Evolutionary conservation across 2,888 invertebrate genomes (phyloP).

Genomic region (Idaea aversata): DNA sequence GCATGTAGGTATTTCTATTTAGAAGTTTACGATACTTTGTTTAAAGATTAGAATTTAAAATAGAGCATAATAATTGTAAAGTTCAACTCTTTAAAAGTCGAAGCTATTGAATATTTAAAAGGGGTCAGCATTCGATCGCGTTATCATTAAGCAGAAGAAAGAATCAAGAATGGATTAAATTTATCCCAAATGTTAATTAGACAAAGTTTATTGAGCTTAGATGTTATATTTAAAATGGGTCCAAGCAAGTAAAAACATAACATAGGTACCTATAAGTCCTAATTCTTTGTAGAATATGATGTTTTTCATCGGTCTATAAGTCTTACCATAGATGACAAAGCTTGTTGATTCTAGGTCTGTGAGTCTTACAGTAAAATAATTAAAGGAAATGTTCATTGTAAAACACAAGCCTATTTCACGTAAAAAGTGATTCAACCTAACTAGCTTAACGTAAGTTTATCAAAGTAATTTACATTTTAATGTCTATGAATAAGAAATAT

Average conservation of each 20-base stretch:
- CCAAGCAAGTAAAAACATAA: too few relatives aligned
- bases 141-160: not conserved
- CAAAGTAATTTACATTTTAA: not conserved
- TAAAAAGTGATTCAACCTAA: too few relatives aligned
- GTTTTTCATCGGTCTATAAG: too few relatives aligned
- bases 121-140: not conserved
- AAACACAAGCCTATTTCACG: too few relatives aligned
- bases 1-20: not conserved
- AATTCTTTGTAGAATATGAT: too few relatives aligned
- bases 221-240: not conserved
- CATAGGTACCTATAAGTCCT: not conserved
- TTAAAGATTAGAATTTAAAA: not conserved
- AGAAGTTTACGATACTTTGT: not conserved
- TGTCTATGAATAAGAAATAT: slow-evolving; percentile 42
- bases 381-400: too few relatives aligned
- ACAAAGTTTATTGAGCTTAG: slow-evolving; percentile 2
- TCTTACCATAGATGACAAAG: too few relatives aligned
- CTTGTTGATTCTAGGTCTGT: too few relatives aligned
- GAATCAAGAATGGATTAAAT: not conserved
- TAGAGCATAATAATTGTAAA: not conserved
- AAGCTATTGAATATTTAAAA: not conserved
- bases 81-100: not conserved
- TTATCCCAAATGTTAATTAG: slow-evolving; percentile 4
- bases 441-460: too few relatives aligned
- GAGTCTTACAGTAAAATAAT: too few relatives aligned